These are phyloP conservation scores for Carassius carassius DNA, from an alignment of 2,113 vertebrate genomes.

Conservation along the genomic window DNA sequence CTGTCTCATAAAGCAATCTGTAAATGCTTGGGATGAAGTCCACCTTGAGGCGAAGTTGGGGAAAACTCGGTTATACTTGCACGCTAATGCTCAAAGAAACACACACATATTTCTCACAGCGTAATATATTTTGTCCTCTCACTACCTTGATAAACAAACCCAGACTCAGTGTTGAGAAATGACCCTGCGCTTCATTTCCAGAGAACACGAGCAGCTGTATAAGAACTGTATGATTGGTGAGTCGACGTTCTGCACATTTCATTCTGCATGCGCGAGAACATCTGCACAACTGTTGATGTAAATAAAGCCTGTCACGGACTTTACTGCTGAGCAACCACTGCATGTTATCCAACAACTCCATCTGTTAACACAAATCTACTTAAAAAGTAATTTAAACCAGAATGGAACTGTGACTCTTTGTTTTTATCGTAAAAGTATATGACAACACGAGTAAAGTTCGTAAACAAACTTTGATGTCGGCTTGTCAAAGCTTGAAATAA, in stretches of 20 bases:
- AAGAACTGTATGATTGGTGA: background rate
- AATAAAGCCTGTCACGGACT: background rate
- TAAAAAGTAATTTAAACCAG: background rate
- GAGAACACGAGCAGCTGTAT: background rate
- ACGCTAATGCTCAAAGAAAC: background rate
- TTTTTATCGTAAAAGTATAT: too few relatives aligned
- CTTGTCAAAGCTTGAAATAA: too few relatives aligned
- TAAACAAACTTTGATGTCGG: too few relatives aligned
- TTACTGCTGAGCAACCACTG: background rate
- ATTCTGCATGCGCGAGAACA: background rate
- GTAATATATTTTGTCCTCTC: background rate
- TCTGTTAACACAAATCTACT: background rate
- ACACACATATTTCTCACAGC: background rate
- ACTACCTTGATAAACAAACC: background rate
- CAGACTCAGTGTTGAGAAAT: background rate
- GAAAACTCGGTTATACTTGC: background rate
- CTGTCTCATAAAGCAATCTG: conserved; percentile 16
- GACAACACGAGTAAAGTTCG: too few relatives aligned
- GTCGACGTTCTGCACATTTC: background rate
- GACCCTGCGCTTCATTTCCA: background rate
- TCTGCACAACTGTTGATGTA: background rate
- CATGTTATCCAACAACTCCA: background rate
- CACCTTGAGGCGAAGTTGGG: conserved; percentile 1
- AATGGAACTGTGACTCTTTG: too few relatives aligned
- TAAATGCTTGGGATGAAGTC: background rate